Evolutionary conservation across 2,113 vertebrate genomes (phyloP), one percentile per base, ranked within the genome.

Genomic region (western clawed frog (Xenopus tropicalis)): DNA sequence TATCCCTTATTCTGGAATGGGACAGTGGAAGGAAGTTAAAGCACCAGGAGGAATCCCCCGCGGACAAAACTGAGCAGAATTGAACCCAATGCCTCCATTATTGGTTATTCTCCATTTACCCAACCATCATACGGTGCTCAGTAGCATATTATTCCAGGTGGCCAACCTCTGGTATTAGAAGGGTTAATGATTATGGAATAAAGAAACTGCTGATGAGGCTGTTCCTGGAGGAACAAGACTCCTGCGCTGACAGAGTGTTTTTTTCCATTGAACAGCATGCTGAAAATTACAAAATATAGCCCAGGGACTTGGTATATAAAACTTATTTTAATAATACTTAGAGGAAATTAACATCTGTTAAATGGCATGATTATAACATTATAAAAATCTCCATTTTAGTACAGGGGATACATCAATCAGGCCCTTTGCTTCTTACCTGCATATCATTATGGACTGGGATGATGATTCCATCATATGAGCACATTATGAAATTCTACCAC

Each of bases 301-400:
- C 73, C 66, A 44, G 73, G 73, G 73, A 76, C 73, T 61, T 76
- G 73, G 66, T 76, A 76, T 76, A 76, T 76, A 69, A 76, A 76
- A 76, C 73, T 76, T 76, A 76, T 76, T 76, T 76, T 76, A 76
- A 76, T 76, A 76, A 76, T 69, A 76, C 73, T 76, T 76, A 76
- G 48, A 76, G 73, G 66, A 76, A 62, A 76, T 76, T 76, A 76
- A 76, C 73, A 76, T 69, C 73, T 76, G 73, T 69, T 68, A 69
- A 76, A 76, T 63, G 58, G 66, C 73, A 43, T 69, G 58, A 76
- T 76, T 76, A 69, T 56, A 69, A 76, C 42, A 69, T 25, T 51
- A 63, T 63, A 61, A 67, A 69, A 69, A 76, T 76, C 20, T 61
- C 73, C 68, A 63, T 69, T 68, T 76, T 76, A 63, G 51, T 51